Base-by-base conservation (phyloP, 2,113 vertebrate species). In the Mugil cephalus region DNA sequence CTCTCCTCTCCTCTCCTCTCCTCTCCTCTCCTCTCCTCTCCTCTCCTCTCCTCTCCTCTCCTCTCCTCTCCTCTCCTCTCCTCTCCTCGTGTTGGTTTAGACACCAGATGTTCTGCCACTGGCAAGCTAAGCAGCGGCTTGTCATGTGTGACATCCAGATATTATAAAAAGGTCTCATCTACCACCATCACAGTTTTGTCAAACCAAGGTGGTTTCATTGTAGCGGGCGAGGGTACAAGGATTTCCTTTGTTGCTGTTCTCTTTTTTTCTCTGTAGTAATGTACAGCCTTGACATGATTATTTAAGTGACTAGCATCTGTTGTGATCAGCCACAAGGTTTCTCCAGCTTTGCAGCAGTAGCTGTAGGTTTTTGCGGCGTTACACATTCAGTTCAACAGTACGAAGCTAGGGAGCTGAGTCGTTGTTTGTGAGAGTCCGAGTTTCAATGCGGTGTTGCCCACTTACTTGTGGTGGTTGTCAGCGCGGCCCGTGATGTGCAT, bases 61-160 rank as follows among this genome's bases (percentile, higher is more conserved):
- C 13, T 7, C 13, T 65, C 24, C 21, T 45, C 45, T 52, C 40
- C 15, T 35, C n/a, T 55, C 34, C 10, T 54, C 42, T 42, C n/a
- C n/a, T 60, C 42, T 18, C 4, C 54, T 46, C 18, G 11, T 4
- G 0, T 21, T 66, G n/a, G 42, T 18, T 60, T 53, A 34, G 24
- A 66, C 47, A 66, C 58, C 73, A 81, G 78, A 69, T 74, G 78
- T 55, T 77, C 47, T 66, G 74, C 74, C 69, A 85, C 45, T 36
- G 53, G 76, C 76, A 62, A 53, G 13, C 72, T 80, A 62, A 63
- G 52, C 58, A 53, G 51, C 48, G 48, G 52, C 40, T 60, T 17
- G 46, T 64, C 69, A 40, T 35, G 39, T 52, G 55, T 76, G 60
- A 72, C 51, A 54, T 45, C 12, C 30, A 15, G 40, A 21, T 47